Evolutionary conservation across 1,140 invertebrate species (phyloP).

Genomic region (Ridgeia piscesae): DNA sequence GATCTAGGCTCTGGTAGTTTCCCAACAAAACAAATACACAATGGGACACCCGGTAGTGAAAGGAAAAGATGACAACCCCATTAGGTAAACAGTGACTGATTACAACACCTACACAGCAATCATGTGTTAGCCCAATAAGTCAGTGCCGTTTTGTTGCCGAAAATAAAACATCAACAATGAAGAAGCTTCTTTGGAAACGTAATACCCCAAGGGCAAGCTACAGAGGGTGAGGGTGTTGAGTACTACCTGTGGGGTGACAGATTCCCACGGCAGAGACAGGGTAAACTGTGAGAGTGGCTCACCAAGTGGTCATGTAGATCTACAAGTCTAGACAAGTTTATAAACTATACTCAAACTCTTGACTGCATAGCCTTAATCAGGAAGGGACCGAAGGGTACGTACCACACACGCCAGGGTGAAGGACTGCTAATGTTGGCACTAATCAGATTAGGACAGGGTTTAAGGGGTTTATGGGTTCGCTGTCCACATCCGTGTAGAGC

Average conservation of each 20-base stretch:
- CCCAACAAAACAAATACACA: not conserved
- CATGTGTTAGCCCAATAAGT: not conserved
- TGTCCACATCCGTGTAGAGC: not conserved
- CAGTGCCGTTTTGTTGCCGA: not conserved
- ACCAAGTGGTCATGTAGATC: not conserved
- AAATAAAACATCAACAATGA: not conserved
- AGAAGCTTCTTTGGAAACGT: not conserved
- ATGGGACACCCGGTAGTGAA: not conserved
- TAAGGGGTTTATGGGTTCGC: not conserved
- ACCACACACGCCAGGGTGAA: not conserved
- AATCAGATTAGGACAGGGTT: not conserved
- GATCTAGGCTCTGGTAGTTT: not conserved
- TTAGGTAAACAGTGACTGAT: not conserved
- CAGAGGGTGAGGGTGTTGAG: not conserved
- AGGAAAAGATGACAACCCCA: not conserved
- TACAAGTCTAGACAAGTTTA: not conserved
- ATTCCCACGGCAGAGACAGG: not conserved
- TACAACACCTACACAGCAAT: not conserved
- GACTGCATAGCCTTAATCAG: not conserved
- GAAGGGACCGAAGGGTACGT: not conserved
- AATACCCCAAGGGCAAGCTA: not conserved
- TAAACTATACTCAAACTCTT: not conserved
- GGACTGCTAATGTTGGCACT: not conserved
- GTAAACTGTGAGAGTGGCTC: not conserved
- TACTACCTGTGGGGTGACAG: not conserved